Evolutionary conservation across 2,888 invertebrate genomes (phyloP).

Genomic region (Mactromeris polynyma): DNA sequence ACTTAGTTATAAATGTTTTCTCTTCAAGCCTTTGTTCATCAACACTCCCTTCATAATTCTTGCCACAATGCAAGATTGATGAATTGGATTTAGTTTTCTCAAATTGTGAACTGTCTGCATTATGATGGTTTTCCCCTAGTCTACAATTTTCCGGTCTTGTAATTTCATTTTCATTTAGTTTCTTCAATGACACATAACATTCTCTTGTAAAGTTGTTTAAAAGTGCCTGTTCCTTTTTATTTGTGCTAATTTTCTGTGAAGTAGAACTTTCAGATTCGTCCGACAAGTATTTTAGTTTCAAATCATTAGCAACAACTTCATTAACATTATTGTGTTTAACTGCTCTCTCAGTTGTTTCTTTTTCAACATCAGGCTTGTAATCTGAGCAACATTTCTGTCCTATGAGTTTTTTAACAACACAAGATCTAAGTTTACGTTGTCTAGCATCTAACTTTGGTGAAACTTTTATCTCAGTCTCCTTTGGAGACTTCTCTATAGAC

Average conservation of each 20-base stretch:
- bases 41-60: not conserved
- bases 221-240: not conserved
- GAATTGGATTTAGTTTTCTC: not conserved
- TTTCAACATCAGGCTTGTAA: not conserved
- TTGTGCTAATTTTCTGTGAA: not conserved
- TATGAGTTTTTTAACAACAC: not conserved
- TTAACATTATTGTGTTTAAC: not conserved
- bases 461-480: not conserved
- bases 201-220: not conserved
- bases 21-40: not conserved
- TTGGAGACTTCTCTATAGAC: slow-evolving; percentile 21
- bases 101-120: not conserved
- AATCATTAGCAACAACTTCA: not conserved
- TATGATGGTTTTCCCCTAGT: not conserved
- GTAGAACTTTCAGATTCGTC: not conserved
- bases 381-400: not conserved
- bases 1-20: not conserved
- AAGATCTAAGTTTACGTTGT: slow-evolving; percentile 21
- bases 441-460: slow-evolving; percentile 9
- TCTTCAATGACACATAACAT: not conserved
- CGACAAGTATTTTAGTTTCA: not conserved
- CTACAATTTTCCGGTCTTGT: not conserved
- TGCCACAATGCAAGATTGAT: not conserved
- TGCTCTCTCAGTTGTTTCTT: not conserved
- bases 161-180: not conserved